phyloP scores from a whole-genome alignment of 2,113 vertebrate genomes.

The Mormyrus lacerda region DNA sequence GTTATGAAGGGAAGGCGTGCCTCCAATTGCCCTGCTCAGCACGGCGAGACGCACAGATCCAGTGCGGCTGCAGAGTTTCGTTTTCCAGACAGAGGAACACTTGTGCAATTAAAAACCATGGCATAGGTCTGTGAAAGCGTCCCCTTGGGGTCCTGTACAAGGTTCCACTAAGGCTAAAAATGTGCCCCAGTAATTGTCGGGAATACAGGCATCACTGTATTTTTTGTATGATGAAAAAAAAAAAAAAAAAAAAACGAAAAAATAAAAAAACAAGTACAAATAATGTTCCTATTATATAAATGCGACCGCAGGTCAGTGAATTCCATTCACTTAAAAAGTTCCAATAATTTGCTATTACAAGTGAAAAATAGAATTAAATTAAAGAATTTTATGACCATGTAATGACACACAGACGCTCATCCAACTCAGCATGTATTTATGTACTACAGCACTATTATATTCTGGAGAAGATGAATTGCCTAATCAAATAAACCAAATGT shows the following conservation, averaged over 20 bases:
- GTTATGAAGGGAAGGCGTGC: background rate
- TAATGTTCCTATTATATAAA: background rate
- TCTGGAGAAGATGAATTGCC: background rate
- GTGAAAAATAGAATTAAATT: background rate
- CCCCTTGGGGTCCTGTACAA: too few species aligned
- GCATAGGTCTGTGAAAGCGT: background rate
- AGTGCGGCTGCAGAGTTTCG: background rate
- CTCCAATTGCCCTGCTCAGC: background rate
- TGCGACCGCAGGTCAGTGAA: background rate
- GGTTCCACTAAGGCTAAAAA: background rate
- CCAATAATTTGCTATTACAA: background rate
- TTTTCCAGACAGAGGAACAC: background rate
- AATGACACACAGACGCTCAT: background rate
- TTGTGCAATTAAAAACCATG: background rate
- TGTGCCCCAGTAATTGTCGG: background rate
- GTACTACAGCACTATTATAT: background rate
- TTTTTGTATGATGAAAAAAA: background rate
- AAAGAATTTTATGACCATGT: background rate
- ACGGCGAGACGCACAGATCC: background rate
- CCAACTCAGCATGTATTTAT: background rate
- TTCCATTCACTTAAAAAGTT: background rate
- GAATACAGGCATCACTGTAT: background rate
- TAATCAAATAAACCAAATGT: constrained; percentile 1
- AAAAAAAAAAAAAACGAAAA: background rate
- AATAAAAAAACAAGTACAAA: background rate